These are phyloP conservation scores for Lampris incognitus DNA, from an alignment of 2,113 vertebrate species.

Conservation along the genomic window DNA sequence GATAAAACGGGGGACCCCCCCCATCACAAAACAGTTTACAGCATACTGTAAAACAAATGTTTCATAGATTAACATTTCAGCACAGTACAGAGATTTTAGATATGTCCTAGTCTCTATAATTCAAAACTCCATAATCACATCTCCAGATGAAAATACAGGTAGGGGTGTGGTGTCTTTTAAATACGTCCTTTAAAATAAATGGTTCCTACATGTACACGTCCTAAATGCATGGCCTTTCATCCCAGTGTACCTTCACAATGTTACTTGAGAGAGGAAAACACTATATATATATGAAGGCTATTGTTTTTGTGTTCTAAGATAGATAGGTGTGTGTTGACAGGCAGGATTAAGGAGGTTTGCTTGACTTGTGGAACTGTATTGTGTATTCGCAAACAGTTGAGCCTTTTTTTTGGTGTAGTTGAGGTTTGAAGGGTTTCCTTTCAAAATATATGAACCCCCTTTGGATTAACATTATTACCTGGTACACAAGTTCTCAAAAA, in stretches of 20 bases:
- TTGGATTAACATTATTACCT: neutral
- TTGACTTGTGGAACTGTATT: constrained; percentile 22
- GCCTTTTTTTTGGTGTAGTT: constrained; percentile 24
- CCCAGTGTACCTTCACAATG: constrained; percentile 18
- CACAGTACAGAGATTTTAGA: constrained; percentile 53
- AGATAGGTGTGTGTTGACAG: constrained; percentile 19
- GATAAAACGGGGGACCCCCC: neutral
- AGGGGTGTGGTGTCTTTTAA: neutral
- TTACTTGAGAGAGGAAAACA: constrained; percentile 24
- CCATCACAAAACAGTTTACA: constrained; percentile 2
- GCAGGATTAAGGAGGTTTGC: constrained; percentile 38
- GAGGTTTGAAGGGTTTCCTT: constrained; percentile 16
- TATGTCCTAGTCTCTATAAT: constrained; percentile 32
- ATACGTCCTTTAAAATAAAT: constrained; percentile 13
- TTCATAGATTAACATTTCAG: constrained; percentile 49
- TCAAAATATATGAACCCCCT: constrained; percentile 14
- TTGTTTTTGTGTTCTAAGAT: neutral
- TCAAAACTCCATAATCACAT: constrained; percentile 35
- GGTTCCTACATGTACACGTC: constrained; percentile 5
- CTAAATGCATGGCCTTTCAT: constrained; percentile 35
- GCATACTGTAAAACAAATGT: constrained; percentile 41
- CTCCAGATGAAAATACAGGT: neutral
- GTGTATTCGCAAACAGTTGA: constrained; percentile 17
- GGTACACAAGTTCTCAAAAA: constrained; percentile 15
- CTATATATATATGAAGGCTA: neutral